Percentiles rank a stretch among this genome's conserved stretches.
Evolutionary conservation across 2,113 vertebrate species (phyloP).

Genomic region (Sinosuthora webbiana): DNA sequence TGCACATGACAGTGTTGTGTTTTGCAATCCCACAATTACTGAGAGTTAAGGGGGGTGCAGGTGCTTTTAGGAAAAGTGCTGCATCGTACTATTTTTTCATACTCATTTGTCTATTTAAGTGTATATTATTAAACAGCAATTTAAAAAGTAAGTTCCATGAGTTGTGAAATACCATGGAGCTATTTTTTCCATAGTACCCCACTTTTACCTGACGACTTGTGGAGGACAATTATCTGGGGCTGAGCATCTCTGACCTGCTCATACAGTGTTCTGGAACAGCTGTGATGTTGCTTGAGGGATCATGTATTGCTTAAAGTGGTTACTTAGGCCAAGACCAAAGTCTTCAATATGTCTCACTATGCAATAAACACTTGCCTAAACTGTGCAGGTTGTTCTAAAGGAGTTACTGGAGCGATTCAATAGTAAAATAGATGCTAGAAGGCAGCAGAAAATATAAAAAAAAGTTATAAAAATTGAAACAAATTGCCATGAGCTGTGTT

Average conservation of each 20-base stretch:
- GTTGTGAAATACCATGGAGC: background rate
- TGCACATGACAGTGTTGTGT: fast-evolving
- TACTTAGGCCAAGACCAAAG: background rate
- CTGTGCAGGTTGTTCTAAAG: background rate
- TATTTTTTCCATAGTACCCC: background rate
- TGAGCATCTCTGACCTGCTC: background rate
- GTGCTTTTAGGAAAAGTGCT: background rate
- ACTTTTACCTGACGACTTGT: background rate
- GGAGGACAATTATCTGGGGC: background rate
- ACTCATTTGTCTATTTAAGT: background rate
- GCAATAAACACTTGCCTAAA: background rate
- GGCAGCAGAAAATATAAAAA: background rate
- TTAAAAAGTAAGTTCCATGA: background rate
- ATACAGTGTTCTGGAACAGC: background rate
- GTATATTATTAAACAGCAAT: background rate
- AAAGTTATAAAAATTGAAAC: background rate
- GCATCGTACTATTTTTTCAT: background rate
- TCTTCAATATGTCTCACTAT: fast-evolving
- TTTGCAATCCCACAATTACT: fast-evolving
- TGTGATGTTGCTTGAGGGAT: fast-evolving
- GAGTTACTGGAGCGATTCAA: background rate
- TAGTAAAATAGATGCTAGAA: background rate
- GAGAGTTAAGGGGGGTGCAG: background rate
- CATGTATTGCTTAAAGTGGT: fast-evolving
- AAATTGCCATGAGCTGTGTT: background rate